phyloP scores from a whole-genome alignment of 2,797 vertebrate genomes.

The Sparidentex hasta region DNA sequence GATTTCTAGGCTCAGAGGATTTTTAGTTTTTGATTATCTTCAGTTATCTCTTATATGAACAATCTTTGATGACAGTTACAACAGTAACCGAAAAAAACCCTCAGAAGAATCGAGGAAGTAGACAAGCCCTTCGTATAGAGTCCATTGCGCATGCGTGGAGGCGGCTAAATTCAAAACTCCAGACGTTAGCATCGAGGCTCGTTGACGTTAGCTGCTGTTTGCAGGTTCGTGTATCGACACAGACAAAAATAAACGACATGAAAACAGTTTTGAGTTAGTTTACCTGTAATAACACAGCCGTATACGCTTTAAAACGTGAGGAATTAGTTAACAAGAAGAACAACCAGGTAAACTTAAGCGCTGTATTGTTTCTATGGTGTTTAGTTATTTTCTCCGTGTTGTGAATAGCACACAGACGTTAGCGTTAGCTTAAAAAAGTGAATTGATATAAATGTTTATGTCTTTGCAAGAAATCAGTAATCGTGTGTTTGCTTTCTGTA shows the following conservation, averaged over 20 bases:
- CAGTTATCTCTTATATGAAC: accelerated
- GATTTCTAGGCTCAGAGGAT: neutral
- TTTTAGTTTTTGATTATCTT: accelerated
- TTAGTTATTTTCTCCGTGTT: neutral
- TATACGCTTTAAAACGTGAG: neutral
- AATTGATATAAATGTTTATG: neutral
- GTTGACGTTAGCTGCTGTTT: conserved; percentile 48
- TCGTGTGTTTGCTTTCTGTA: neutral
- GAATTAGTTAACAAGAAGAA: neutral
- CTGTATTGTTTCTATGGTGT: neutral
- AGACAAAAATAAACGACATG: conserved; percentile 1
- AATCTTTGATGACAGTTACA: neutral
- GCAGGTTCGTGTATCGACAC: neutral
- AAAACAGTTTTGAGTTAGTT: neutral
- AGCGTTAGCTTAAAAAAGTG: neutral
- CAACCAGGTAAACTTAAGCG: conserved; percentile 47
- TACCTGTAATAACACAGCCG: neutral
- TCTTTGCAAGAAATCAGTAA: neutral
- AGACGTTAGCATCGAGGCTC: conserved; percentile 54
- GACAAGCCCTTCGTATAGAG: accelerated
- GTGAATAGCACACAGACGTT: conserved; percentile 6
- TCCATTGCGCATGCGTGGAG: conserved; percentile 73
- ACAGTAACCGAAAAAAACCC: neutral
- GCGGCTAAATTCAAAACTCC: conserved; percentile 85
- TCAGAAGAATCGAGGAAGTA: neutral